phyloP scores from a whole-genome alignment of 2,888 invertebrate species.

The Drosophila nigritarsus region DNA sequence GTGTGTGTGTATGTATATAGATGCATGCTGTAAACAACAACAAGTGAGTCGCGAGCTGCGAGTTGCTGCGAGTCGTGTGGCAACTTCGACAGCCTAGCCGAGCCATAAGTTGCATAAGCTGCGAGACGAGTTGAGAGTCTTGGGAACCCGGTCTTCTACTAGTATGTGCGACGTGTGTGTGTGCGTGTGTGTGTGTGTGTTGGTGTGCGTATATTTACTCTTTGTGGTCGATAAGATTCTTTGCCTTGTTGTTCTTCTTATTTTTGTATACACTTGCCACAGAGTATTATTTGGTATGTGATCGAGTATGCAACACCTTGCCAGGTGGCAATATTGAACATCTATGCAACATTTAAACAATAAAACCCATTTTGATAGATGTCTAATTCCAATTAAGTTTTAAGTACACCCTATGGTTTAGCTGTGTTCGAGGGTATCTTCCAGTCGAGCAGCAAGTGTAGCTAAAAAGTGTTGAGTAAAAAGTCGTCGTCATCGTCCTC shows the following conservation, averaged over 20 bases:
- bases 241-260: constrained; percentile 8
- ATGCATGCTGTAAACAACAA: constrained; percentile 40
- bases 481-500: constrained; percentile 12
- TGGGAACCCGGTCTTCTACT: constrained; percentile 37
- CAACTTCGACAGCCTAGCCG: constrained; percentile 1
- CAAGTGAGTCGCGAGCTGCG: constrained; percentile 35
- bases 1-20: constrained; percentile 12
- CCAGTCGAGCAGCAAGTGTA: constrained; percentile 49
- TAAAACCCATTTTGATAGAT: too few relatives aligned
- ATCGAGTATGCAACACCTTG: not conserved
- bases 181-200: not conserved
- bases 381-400: too few relatives aligned
- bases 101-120: constrained; percentile 60
- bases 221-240: constrained; percentile 61
- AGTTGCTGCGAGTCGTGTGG: constrained; percentile 12
- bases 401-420: not conserved
- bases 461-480: constrained; percentile 40
- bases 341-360: not conserved
- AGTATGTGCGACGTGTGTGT: not conserved
- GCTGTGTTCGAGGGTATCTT: not conserved
- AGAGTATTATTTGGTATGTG: not conserved
- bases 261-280: not conserved
- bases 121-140: constrained; percentile 24
- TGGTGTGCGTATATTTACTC: constrained; percentile 37
- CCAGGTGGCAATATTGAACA: not conserved